Conservation (phyloP, 2,888 invertebrate genomes). For the Apeira syringaria region DNA sequence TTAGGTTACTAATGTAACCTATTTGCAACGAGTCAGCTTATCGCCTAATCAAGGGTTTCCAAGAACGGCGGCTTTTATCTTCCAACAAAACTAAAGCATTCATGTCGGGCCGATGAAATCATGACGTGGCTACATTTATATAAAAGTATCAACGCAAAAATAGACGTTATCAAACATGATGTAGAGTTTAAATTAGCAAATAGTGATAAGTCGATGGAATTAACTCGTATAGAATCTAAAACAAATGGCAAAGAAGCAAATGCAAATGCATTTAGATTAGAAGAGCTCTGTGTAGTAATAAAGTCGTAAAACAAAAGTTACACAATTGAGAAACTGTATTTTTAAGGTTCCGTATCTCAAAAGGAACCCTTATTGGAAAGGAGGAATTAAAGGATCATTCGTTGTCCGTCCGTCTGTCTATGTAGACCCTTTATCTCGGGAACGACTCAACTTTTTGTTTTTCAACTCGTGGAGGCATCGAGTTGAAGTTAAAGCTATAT, state of each 20-base stretch:
- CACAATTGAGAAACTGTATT: too few relatives aligned
- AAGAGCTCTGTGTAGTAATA: too few relatives aligned
- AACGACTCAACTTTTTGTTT: too few relatives aligned
- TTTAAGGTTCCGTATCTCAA: too few relatives aligned
- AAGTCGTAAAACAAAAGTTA: too few relatives aligned
- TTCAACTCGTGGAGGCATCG: too few relatives aligned
- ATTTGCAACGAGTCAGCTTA: constrained; percentile 23
- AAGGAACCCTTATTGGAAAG: too few relatives aligned
- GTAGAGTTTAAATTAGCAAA: constrained; percentile 3
- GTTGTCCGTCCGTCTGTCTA: too few relatives aligned
- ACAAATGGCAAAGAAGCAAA: constrained; percentile 20
- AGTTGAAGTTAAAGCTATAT: too few relatives aligned
- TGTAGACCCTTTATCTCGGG: too few relatives aligned
- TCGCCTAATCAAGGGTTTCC: constrained; percentile 25
- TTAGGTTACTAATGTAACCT: neutral
- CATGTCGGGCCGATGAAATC: constrained; percentile 24
- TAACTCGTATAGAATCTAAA: constrained; percentile 14
- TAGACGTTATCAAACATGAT: neutral
- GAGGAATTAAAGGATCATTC: too few relatives aligned
- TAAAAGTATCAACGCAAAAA: constrained; percentile 7
- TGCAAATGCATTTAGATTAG: constrained; percentile 19
- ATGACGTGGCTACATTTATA: constrained; percentile 13
- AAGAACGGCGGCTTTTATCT: constrained; percentile 30
- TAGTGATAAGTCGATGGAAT: constrained; percentile 1
- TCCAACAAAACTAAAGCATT: constrained; percentile 20